Base-by-base conservation (phyloP, 2,113 vertebrate genomes). In the Eurystomus gularis region DNA sequence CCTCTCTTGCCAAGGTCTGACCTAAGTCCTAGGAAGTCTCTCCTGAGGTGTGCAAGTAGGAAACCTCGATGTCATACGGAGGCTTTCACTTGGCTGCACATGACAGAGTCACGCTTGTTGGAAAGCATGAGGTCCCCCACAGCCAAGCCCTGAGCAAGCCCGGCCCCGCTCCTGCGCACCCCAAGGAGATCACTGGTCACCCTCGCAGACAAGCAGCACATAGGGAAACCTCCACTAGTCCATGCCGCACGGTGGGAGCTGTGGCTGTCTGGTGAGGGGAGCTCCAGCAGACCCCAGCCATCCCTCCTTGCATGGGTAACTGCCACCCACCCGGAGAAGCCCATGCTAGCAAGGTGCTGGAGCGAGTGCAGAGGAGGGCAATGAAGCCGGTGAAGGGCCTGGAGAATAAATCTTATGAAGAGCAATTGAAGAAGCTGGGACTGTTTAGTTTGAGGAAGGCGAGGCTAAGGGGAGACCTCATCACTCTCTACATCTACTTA, bases 211-310 rank as follows among this genome's bases (percentile, higher is more conserved):
- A 44, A 49, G 9, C 23, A 23, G 35, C 1, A 10, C 0, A 0
- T 8, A 9, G 25, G 25, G 52, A 82, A 76, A 28, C 35, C 52
- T 33, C 16, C 42, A 8, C 31, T 6, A 13, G 10, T 10, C 80
- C 52, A 1, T 10, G 3, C 7, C 16, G 31, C 2, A 31, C 44
- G 55, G 23, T 2, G 16, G 6, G n/a, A 58, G 35, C 42, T 0
- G 1, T 0, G 17, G 39, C 39, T 60, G 15, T 29, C 24, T 3
- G 6, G 44, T 0, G 0, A 35, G 55, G 49, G 26, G 1, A 1
- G 18, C 57, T 71, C 3, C 3, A 23, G 52, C 46, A 82, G 66
- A 46, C 33, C 6, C 3, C 4, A 2, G 23, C 35, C 8, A 0
- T 20, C 21, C 29, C 18, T 40, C 5, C 1, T 64, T 0, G 0